Evolutionary conservation across 2,888 invertebrate species (phyloP), one percentile per base, ranked within the genome.

Genomic region (Tenodera sinensis): DNA sequence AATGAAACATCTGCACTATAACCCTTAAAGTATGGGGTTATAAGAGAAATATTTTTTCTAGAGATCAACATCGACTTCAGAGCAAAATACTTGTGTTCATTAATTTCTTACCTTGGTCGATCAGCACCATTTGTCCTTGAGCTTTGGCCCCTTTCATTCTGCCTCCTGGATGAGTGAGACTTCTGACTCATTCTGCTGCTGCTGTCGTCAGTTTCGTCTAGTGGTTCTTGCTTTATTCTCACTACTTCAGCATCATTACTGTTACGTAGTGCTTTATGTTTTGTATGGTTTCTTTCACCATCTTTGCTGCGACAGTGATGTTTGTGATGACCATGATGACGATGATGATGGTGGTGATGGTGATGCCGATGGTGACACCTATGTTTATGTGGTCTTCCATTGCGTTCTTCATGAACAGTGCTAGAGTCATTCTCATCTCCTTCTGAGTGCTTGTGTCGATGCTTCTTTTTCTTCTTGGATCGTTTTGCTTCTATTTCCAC

Each of bases 381-480:
- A 42, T 54, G 86, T 14, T 28, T 86, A 20, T 86, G 85, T 15
- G 15, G 81, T 83, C 27, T 83, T 20, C 71, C 28, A 25, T 54
- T 54, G 71, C 84, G 87, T n/a, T 88, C 88, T n/a, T 83, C 88
- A 42, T 85, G 82, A 34, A 28, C 20, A 15, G 20, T 71, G 20
- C 25, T 84, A 82, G 84, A 84, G 54, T 87, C 15, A 30, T 71
- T 85, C n/a, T 86, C 27, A 47, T 90, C 86, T 30, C 28, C 42
- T 47, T 89, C 71, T 28, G 84, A 71, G 34, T 47, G 20, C 20
- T 85, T 87, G 28, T 83, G 88, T 47, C 88, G 87, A 28, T 88
- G 89, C 34, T 47, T 89, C 85, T 83, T 89, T n/a, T 89, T 89
- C 84, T 89, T 90, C 28, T 71, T 88, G n/a, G 84, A 87, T 28